These are phyloP conservation scores for Hydropsyche tenuis DNA, from an alignment of 1,140 invertebrate genomes.

Conservation along the genomic window DNA sequence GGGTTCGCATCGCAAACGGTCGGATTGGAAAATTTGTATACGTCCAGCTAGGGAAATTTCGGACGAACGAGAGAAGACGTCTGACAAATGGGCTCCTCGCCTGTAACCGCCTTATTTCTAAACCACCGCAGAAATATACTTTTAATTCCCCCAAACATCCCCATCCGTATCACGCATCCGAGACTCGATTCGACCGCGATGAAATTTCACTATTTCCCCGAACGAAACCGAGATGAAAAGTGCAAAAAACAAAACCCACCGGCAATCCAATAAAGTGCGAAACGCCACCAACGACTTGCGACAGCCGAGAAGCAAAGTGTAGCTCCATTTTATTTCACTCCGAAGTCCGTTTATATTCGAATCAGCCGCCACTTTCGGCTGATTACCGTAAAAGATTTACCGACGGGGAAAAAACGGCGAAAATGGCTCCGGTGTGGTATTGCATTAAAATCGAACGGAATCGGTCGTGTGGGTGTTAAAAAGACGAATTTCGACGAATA, in stretches of 20 bases:
- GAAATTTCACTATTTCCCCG: too few species aligned
- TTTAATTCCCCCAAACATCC: too few species aligned
- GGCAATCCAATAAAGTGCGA: too few species aligned
- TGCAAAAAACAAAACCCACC: too few species aligned
- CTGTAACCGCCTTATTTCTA: too few species aligned
- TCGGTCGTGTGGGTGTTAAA: neutral
- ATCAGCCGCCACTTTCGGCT: neutral
- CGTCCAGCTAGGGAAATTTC: neutral
- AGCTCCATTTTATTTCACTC: too few species aligned
- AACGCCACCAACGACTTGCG: too few species aligned
- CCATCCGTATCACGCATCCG: too few species aligned
- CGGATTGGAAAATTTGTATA: slow-evolving; percentile 22
- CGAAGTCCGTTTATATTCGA: slow-evolving; percentile 7
- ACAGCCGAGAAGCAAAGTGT: too few species aligned
- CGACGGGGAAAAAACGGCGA: neutral
- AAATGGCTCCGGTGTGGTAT: neutral
- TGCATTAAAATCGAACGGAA: neutral
- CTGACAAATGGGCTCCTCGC: neutral
- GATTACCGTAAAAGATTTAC: slow-evolving; percentile 11
- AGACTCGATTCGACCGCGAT: too few species aligned
- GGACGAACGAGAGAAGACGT: neutral
- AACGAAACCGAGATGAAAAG: too few species aligned
- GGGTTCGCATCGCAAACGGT: neutral
- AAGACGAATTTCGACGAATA: slow-evolving; percentile 14
- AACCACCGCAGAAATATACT: too few species aligned